A percentile compares a stretch with the other conserved stretches of the same genome.
Conservation (phyloP, 1,140 invertebrate species). For the Hydropsyche tenuis region DNA sequence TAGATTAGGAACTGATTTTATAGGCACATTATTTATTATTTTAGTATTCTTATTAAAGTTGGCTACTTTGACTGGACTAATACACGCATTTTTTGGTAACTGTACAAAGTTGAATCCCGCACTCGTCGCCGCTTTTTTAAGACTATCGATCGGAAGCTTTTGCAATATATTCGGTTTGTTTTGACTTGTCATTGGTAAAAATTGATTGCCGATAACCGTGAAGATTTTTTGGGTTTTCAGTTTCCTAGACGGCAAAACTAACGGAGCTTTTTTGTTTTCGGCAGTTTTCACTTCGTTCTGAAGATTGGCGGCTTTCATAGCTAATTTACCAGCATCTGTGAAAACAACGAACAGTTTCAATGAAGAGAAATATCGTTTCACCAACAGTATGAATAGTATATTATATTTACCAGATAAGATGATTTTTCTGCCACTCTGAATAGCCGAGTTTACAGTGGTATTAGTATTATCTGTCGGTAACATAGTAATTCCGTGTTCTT, state of each 20-base stretch:
- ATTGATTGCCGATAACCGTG: constrained; percentile 47
- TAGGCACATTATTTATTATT: constrained; percentile 37
- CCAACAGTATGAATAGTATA: constrained; percentile 28
- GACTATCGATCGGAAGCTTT: constrained; percentile 40
- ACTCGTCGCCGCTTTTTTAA: constrained; percentile 37
- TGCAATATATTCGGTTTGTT: constrained; percentile 47
- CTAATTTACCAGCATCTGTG: constrained; percentile 76
- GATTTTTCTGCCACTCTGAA: constrained; percentile 81
- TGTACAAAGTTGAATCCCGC: constrained; percentile 44
- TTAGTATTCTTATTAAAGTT: constrained; percentile 37
- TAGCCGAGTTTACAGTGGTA: constrained; percentile 74
- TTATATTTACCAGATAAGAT: constrained; percentile 70
- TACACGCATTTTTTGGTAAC: constrained; percentile 43
- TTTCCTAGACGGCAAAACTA: constrained; percentile 44
- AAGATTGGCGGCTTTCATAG: constrained; percentile 64
- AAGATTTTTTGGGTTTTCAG: constrained; percentile 48
- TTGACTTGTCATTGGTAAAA: constrained; percentile 46
- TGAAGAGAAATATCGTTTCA: constrained; percentile 10
- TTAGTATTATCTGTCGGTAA: constrained; percentile 75
- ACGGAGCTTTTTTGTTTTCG: constrained; percentile 49
- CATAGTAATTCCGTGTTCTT: constrained; percentile 82
- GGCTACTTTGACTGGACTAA: constrained; percentile 36
- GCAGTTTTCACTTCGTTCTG: constrained; percentile 43
- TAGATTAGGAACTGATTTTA: constrained; percentile 37
- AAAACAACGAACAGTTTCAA: constrained; percentile 28